Evolutionary conservation across 1,140 invertebrate species (phyloP), one percentile per base, ranked within the genome.

Genomic region (Diorhabda carinulata): DNA sequence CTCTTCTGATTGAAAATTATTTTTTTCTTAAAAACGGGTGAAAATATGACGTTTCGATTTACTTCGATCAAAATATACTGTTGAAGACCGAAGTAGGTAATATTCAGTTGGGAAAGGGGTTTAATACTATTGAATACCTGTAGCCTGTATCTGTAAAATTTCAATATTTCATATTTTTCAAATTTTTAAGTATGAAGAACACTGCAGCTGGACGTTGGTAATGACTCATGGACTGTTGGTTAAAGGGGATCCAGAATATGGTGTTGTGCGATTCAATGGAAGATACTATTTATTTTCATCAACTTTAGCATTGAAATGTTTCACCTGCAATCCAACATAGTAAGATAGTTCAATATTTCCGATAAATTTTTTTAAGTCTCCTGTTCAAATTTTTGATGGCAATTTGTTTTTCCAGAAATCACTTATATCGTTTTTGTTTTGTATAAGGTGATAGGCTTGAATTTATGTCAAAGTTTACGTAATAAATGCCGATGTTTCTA

Each of bases 211-310:
- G 61, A 10, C 8, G 5, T 9, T 62, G 43, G 61, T 62, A 43
- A 43, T 62, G 44, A n/a, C 61, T 43, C 9, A 62, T 10, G 61
- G 61, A 9, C 7, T 43, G 43, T 43, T 62, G 9, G 3, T 3
- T 2, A 62, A 44, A 62, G 61, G 61, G n/a, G 44, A 44, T 62
- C 41, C 43, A n/a, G n/a, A n/a, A 3, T 9, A 62, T 62, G 61
- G 61, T 62, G 25, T 62, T 43, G 61, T 43, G 8, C 8, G 44
- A 43, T 62, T 43, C 43, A 62, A 62, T 5, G 5, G 41, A 10
- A 4, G 61, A 43, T 62, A 43, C 44, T 62, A 62, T 10, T 9
- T 62, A 62, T 62, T 62, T 10, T 62, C 61, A 0, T 62, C 61
- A 4, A 41, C 61, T 43, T 43, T 62, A 8, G 61, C 41, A 43